phyloP scores from a whole-genome alignment of 2,888 invertebrate genomes.

The Leucoptera coffeella region DNA sequence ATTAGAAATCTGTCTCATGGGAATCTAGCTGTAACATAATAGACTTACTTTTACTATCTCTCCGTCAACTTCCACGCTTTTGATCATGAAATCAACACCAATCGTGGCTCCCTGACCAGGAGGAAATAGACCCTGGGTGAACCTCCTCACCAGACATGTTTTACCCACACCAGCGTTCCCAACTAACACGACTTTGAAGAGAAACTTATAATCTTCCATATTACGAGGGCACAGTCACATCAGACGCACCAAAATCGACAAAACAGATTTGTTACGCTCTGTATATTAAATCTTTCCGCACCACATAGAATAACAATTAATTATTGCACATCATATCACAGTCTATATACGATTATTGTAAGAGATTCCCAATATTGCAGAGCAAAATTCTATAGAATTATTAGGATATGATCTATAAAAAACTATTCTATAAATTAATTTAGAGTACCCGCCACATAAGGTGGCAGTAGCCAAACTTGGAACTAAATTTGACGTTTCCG shows the following conservation, averaged over 20 bases:
- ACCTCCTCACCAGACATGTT: slow-evolving; percentile 92
- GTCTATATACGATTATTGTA: too few relatives aligned
- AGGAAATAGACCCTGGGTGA: slow-evolving; percentile 96
- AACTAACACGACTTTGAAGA: slow-evolving; percentile 97
- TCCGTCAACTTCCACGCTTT: slow-evolving; percentile 94
- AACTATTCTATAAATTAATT: too few relatives aligned
- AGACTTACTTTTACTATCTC: slow-evolving; percentile 82
- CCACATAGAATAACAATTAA: slow-evolving; percentile 1
- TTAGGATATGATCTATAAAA: too few relatives aligned
- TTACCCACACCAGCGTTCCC: slow-evolving; percentile 98
- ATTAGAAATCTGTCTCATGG: too few relatives aligned
- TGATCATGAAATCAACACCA: slow-evolving; percentile 99
- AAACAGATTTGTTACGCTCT: slow-evolving; percentile 32
- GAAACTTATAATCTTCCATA: slow-evolving; percentile 98
- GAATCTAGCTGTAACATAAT: slow-evolving; percentile 6
- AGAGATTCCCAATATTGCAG: too few relatives aligned
- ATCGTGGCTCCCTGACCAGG: slow-evolving; percentile 98
- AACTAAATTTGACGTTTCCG: too few relatives aligned
- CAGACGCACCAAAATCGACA: too few relatives aligned
- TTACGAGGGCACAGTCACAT: too few relatives aligned
- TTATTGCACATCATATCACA: too few relatives aligned
- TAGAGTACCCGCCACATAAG: too few relatives aligned
- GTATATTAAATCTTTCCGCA: slow-evolving; percentile 9
- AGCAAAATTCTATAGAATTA: too few relatives aligned
- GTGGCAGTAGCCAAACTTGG: too few relatives aligned